Evolutionary conservation across 2,797 vertebrate genomes (phyloP), one percentile per base, ranked within the genome.

Genomic region (Bradypus variegatus): DNA sequence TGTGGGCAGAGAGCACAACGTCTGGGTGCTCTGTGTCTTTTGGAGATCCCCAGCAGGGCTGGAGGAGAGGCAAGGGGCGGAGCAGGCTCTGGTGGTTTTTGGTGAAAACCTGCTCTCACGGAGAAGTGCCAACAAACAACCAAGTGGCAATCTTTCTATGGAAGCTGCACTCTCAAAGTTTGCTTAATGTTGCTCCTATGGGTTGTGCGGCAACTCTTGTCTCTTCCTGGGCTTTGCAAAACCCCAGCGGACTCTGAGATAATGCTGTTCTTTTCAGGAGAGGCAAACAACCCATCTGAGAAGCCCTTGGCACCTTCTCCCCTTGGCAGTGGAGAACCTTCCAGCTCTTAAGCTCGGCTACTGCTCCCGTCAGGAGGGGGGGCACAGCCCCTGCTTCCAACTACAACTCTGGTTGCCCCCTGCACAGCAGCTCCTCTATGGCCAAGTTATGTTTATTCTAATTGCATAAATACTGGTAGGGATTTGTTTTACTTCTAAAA

Each of bases 121-220:
- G 93, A 92, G 9, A 78, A 25, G 21, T 89, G 86, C 91, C 89
- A 91, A 29, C 75, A 90, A 48, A 85, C 78, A 90, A 55, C 8
- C 90, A 95, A 94, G 82, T 80, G 96, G 93, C 21, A 75, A 14
- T 81, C 88, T 18, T 38, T 62, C 67, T 25, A 10, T 2, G 45
- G 95, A 90, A 92, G 5, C 75, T 1, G 7, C 6, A 12, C 73
- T 89, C 72, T 67, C 81, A 0, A 1, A 5, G 70, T 31, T 23
- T 18, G 3, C 94, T 88, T 82, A 31, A 92, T 93, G 94, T 95
- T 92, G 18, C 91, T 96, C 70, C 41, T 91, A 16, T 41, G 60
- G 67, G 84, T 84, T 93, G 92, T 58, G 62, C 8, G 4, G 75
- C 23, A 62, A 0, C 6, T 2, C 8, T 83, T 11, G 23, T 9